A percentile compares a stretch with the other conserved stretches of the same genome.
Evolutionary conservation across 2,888 invertebrate genomes (phyloP).

Genomic region (Crematogaster levior): DNA sequence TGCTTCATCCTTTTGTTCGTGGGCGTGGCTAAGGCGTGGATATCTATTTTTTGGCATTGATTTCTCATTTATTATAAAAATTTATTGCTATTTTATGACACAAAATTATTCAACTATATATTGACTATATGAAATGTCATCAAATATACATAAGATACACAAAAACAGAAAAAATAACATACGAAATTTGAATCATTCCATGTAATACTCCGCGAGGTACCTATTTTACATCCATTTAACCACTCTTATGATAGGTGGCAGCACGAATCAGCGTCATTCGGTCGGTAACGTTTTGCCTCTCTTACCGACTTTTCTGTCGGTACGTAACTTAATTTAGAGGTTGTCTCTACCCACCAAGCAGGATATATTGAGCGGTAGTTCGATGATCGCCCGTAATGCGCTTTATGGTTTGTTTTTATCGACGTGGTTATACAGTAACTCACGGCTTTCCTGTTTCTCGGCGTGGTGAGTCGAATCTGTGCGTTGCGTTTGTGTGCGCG

Average conservation of each 20-base stretch:
- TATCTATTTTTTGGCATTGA: slow-evolving; percentile 64
- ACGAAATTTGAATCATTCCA: slow-evolving; percentile 21
- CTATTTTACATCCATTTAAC: slow-evolving; percentile 75
- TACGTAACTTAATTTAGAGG: slow-evolving; percentile 76
- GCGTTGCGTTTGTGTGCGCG: slow-evolving; percentile 22
- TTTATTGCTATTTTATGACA: slow-evolving; percentile 25
- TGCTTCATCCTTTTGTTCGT: slow-evolving; percentile 81
- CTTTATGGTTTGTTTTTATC: slow-evolving; percentile 85
- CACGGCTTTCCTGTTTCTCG: slow-evolving; percentile 66
- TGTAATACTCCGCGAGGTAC: slow-evolving; percentile 75
- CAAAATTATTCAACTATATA: background rate
- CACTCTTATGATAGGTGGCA: slow-evolving; percentile 79
- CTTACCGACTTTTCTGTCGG: slow-evolving; percentile 82
- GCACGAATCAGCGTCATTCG: slow-evolving; percentile 71
- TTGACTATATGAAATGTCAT: background rate
- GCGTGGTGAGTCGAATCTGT: slow-evolving; percentile 49
- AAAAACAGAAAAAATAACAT: background rate
- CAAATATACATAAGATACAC: background rate
- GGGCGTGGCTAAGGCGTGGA: slow-evolving; percentile 82
- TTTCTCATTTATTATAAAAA: slow-evolving; percentile 36
- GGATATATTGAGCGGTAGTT: slow-evolving; percentile 80
- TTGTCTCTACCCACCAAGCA: slow-evolving; percentile 80
- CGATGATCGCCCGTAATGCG: slow-evolving; percentile 84
- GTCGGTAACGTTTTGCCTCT: slow-evolving; percentile 73
- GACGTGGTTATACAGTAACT: slow-evolving; percentile 78